Base-by-base conservation (phyloP, 2,888 invertebrate species). In the Chaetoderma sp. region DNA sequence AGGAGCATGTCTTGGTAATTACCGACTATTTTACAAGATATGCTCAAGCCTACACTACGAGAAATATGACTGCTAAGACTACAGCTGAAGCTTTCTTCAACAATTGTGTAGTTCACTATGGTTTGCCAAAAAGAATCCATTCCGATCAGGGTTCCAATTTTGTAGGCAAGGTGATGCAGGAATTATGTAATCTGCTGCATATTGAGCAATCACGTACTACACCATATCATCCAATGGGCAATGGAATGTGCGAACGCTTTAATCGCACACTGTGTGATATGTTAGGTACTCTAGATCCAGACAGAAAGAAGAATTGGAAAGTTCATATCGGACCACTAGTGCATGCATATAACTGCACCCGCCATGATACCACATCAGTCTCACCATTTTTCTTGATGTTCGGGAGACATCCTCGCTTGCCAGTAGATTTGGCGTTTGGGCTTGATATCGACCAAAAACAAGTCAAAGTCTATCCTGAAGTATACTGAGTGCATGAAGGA, bases 1-100 rank as follows among this genome's bases (percentile, higher is more conserved):
- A 33, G 23, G 65, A 62, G 30, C 42, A 71, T 49, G 32, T 68
- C n/a, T 36, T 73, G n/a, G 64, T 71, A 0, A 61, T 71, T 13
- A 73, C 69, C 0, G 67, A 73, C 32, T 57, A 60, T 30, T 72
- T 68, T 33, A 72, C 67, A 3, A 56, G 62, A 21, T 72, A 67
- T 54, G 59, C 66, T 1, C 23, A 63, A n/a, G 66, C 68, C 2
- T 44, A 68, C 10, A 63, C 70, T 6, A 65, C 61, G n/a, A 42
- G 50, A 25, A 67, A 72, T 21, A 63, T 67, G 47, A 57, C 60
- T 5, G 70, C 70, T 1, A 30, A 36, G 2, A 67, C 67, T 16
- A 64, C 67, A 44, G 71, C 73, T 33, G 61, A 70, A 13, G 28
- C 66, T 13, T 65, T 63, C 18, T 36, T 72, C 21, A n/a, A n/a